Conservation (phyloP, 2,888 invertebrate species). For the Mantis religiosa region DNA sequence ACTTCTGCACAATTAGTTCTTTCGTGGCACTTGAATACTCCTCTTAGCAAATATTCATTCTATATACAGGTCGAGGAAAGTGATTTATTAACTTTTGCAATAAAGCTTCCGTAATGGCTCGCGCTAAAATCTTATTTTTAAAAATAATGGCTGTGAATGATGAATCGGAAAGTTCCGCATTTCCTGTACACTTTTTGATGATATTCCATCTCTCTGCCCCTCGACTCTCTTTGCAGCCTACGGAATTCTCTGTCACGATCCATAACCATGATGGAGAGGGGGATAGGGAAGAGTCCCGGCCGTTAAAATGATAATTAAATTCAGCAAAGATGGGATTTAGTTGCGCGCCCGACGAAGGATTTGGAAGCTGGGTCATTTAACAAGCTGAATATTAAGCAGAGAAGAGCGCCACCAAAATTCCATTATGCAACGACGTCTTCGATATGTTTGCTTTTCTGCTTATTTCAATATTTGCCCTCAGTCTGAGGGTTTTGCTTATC, state of each 20-base stretch:
- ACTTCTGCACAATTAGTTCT: not conserved
- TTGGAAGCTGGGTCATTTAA: slow-evolving; percentile 1
- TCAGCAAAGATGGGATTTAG: not conserved
- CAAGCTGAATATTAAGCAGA: not conserved
- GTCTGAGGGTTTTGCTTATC: not conserved
- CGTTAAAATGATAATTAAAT: slow-evolving; percentile 21
- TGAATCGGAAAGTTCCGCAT: slow-evolving; percentile 18
- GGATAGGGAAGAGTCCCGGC: not conserved
- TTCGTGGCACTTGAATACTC: not conserved
- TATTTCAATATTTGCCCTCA: not conserved
- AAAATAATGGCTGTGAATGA: slow-evolving; percentile 20
- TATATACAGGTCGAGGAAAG: slow-evolving; percentile 9
- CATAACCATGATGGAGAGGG: not conserved
- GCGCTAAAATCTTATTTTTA: slow-evolving; percentile 20
- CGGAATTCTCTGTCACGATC: not conserved
- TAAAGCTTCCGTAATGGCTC: slow-evolving; percentile 19
- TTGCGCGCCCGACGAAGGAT: not conserved
- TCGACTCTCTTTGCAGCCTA: not conserved
- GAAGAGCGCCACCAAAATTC: not conserved
- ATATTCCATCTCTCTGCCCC: not conserved
- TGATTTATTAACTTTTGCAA: slow-evolving; percentile 25
- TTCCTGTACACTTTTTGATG: not conserved
- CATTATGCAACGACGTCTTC: not conserved
- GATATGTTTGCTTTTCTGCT: not conserved
- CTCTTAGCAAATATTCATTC: not conserved